Conservation (phyloP, 1,140 invertebrate genomes). For the Drosophila pectinifera region DNA sequence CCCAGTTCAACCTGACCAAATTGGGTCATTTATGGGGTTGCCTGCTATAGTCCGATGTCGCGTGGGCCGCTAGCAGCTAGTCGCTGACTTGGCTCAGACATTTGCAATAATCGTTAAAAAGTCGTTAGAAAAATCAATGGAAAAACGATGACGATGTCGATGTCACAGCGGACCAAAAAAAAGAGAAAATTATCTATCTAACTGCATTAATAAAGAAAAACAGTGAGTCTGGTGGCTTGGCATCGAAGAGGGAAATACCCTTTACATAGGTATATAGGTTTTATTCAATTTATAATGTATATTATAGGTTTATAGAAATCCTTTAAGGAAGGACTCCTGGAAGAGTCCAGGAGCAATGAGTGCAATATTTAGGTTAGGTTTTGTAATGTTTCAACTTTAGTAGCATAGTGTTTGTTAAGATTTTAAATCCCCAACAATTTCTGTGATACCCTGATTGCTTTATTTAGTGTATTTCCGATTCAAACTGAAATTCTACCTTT, state of each 20-base stretch:
- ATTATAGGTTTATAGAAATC: no score
- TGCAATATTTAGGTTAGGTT: no score
- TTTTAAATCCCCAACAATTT: not conserved
- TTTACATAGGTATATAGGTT: not conserved
- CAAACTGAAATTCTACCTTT: no score
- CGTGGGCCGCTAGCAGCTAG: constrained; percentile 51
- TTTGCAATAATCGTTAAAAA: constrained; percentile 78
- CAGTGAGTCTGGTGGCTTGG: not conserved
- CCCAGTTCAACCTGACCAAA: constrained; percentile 71
- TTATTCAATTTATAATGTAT: no score
- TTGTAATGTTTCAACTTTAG: no score
- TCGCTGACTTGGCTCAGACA: constrained; percentile 60
- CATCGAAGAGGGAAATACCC: constrained; percentile 1
- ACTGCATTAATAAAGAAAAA: constrained; percentile 55
- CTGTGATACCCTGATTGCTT: not conserved
- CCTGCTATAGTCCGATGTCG: constrained; percentile 11
- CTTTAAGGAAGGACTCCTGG: no score
- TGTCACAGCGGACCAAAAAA: constrained; percentile 34
- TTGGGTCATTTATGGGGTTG: constrained; percentile 77
- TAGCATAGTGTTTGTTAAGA: not conserved
- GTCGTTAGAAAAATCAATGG: constrained; percentile 74
- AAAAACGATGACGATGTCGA: constrained; percentile 71
- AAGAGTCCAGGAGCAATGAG: no score
- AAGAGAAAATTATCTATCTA: constrained; percentile 36
- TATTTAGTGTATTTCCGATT: no score